Evolutionary conservation across 2,888 invertebrate genomes (phyloP).

Genomic region (Bembecia ichneumoniformis): DNA sequence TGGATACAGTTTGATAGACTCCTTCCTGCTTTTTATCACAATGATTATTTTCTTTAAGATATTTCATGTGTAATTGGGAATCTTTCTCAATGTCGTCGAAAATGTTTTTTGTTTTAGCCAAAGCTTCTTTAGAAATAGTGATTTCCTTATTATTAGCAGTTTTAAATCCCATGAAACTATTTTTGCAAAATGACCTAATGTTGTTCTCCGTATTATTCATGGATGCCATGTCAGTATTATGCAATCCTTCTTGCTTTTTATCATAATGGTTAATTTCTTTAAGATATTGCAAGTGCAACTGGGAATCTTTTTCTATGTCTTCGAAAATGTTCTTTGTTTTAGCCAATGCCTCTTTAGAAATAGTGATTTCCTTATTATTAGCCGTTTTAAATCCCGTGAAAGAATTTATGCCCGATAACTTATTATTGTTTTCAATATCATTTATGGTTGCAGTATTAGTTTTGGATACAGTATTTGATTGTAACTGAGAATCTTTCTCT

Average conservation of each 20-base stretch:
- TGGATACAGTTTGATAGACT: slow-evolving; percentile 14
- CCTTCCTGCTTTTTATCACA: not conserved
- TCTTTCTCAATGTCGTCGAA: slow-evolving; percentile 20
- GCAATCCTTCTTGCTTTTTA: not conserved
- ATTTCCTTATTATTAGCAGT: slow-evolving; percentile 41
- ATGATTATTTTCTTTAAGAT: not conserved
- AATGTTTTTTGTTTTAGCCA: slow-evolving; percentile 27
- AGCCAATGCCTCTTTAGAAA: slow-evolving; percentile 20
- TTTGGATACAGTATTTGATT: slow-evolving; percentile 18
- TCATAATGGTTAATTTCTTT: not conserved
- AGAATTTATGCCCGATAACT: not conserved
- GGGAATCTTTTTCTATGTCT: not conserved
- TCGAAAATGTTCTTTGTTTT: slow-evolving; percentile 16
- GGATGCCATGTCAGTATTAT: not conserved
- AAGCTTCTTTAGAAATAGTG: slow-evolving; percentile 30
- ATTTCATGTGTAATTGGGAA: not conserved
- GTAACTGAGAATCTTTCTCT: slow-evolving; percentile 16
- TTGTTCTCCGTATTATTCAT: not conserved
- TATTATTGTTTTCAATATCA: not conserved
- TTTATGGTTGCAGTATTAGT: not conserved
- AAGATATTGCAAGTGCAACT: not conserved
- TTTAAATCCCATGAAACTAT: slow-evolving; percentile 28
- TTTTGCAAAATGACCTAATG: not conserved
- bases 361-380: slow-evolving; percentile 29
- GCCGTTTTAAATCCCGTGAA: slow-evolving; percentile 31